Evolutionary conservation across 2,797 vertebrate genomes (phyloP).

Genomic region (Rhinoraja longicauda): DNA sequence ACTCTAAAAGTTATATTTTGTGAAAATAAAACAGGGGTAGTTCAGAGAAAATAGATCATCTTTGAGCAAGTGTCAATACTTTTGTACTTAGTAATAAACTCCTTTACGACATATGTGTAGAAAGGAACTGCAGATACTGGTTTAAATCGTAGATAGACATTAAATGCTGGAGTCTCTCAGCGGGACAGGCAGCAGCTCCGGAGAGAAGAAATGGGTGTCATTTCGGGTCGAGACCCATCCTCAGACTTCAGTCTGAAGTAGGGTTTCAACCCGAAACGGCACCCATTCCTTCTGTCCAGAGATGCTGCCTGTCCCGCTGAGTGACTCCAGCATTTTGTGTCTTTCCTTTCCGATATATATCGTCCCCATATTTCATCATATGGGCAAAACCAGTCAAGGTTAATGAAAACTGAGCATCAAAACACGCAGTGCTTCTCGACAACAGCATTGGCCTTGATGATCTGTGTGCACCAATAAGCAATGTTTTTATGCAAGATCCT

Average conservation of each 20-base stretch:
- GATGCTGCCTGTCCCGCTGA: no score
- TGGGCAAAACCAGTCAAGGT: not conserved
- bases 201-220: no score
- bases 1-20: not conserved
- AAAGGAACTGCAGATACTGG: no score
- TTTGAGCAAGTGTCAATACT: not conserved
- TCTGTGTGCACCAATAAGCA: not conserved
- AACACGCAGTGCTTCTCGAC: not conserved
- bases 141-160: no score
- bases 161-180: no score
- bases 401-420: not conserved
- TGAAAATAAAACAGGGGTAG: not conserved
- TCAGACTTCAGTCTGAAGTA: no score
- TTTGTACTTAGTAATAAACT: not conserved
- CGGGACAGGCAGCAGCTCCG: no score
- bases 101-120: not conserved
- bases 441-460: not conserved
- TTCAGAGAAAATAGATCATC: not conserved
- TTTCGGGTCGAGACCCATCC: no score
- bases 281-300: no score
- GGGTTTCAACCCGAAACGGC: no score
- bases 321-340: no score
- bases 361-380: not conserved
- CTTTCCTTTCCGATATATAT: not conserved
- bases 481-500: not conserved